A percentile compares a stretch with the other conserved stretches of the same genome.
Conservation (phyloP, 2,113 vertebrate species). For the Aldabrachelys gigantea region DNA sequence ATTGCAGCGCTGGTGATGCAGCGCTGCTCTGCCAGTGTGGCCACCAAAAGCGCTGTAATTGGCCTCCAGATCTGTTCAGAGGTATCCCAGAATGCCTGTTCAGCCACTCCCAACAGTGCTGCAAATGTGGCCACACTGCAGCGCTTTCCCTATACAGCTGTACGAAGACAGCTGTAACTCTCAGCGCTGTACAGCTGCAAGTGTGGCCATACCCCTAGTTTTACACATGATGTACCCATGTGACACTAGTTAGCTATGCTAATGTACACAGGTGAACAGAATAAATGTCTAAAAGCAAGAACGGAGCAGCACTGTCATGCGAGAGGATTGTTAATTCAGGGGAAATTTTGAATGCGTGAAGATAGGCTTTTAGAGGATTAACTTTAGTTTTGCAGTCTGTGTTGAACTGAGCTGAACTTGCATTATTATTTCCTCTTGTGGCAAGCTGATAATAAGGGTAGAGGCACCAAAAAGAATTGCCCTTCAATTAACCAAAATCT, state of each 20-base stretch:
- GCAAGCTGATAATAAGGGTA: neutral
- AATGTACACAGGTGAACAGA: rapidly evolving
- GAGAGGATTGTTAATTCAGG: neutral
- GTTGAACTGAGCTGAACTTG: neutral
- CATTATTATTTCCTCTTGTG: neutral
- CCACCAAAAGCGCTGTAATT: no score
- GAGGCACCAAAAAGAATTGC: neutral
- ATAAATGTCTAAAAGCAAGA: neutral
- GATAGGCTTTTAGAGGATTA: neutral
- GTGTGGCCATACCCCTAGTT: no score
- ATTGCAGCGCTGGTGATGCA: no score
- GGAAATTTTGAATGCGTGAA: neutral
- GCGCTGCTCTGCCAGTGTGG: no score
- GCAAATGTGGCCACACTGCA: no score
- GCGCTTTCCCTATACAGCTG: no score
- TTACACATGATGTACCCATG: no score
- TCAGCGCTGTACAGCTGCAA: no score
- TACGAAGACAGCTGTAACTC: no score
- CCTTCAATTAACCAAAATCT: neutral
- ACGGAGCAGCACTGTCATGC: rapidly evolving
- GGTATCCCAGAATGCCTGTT: no score
- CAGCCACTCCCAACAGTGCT: no score
- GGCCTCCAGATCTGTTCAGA: no score
- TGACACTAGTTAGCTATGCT: neutral
- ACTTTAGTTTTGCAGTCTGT: neutral